Percentiles rank a stretch among this genome's conserved stretches.
These are phyloP conservation scores for Drosophila ohnishii DNA, from an alignment of 1,140 invertebrate genomes.

Conservation along the genomic window DNA sequence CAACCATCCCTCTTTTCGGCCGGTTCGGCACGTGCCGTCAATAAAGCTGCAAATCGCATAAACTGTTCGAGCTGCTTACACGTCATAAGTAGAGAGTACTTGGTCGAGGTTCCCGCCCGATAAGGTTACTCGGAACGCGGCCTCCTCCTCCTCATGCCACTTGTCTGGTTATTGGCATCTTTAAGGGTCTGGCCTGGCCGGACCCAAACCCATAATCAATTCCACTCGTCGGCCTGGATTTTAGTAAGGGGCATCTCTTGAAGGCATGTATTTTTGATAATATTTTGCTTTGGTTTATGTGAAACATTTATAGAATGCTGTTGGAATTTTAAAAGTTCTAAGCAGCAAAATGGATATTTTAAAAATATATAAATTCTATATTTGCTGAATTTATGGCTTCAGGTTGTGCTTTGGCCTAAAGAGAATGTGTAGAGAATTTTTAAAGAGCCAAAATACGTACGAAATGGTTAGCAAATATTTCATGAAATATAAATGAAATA, in stretches of 20 bases:
- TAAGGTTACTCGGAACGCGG: conserved; percentile 23
- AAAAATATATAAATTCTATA: background rate
- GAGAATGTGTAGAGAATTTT: background rate
- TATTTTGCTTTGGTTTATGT: conserved; percentile 15
- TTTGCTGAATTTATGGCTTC: background rate
- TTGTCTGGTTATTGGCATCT: conserved; percentile 49
- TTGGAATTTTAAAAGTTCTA: background rate
- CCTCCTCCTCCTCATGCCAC: background rate
- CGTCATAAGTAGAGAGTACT: conserved; percentile 57
- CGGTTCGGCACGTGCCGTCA: conserved; percentile 55
- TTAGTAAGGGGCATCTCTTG: conserved; percentile 7
- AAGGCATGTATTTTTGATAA: conserved; percentile 6
- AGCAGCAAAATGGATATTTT: background rate
- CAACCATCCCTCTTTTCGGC: conserved; percentile 33
- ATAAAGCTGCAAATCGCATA: conserved; percentile 61
- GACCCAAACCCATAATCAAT: conserved; percentile 40
- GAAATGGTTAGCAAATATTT: background rate
- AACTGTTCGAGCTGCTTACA: conserved; percentile 63
- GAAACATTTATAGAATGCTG: conserved; percentile 8
- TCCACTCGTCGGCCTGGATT: conserved; percentile 40
- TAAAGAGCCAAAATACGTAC: background rate
- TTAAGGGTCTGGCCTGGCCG: conserved; percentile 8
- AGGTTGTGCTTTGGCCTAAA: background rate
- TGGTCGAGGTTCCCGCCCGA: conserved; percentile 25
- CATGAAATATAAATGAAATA: background rate